phyloP scores from a whole-genome alignment of 1,140 invertebrate genomes.

The Drosophila sturtevanti region DNA sequence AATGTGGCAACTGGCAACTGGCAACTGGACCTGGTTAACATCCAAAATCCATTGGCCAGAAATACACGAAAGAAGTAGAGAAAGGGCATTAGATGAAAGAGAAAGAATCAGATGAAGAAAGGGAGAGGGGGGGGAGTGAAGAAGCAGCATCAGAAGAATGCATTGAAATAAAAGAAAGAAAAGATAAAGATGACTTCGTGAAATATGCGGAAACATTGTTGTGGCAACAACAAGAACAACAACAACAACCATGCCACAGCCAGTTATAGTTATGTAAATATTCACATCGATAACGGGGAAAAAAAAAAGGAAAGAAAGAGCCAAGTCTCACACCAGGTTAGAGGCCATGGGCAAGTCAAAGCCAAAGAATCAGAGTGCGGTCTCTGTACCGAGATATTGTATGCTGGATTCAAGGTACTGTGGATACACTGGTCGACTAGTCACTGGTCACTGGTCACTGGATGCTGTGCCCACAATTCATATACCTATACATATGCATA shows the following conservation, averaged over 20 bases:
- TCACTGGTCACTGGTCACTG: neutral
- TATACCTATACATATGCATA: neutral
- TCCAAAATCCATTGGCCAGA: neutral
- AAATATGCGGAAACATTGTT: neutral
- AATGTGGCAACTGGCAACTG: neutral
- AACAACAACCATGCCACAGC: neutral
- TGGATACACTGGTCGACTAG: neutral
- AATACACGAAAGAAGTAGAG: neutral
- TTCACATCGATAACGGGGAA: neutral
- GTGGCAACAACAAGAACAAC: neutral
- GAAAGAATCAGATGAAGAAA: too few species aligned
- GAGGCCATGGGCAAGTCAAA: conserved; percentile 3
- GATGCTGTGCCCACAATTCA: neutral
- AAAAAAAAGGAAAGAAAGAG: neutral
- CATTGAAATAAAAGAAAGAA: neutral
- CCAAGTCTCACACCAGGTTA: neutral
- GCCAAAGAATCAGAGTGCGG: neutral
- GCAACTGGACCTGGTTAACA: neutral
- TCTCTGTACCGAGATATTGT: neutral
- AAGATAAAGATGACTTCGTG: conserved; percentile 1
- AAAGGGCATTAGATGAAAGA: neutral
- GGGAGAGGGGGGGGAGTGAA: too few species aligned
- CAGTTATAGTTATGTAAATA: conserved; percentile 10
- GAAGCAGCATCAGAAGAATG: neutral
- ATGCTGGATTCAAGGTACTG: too few species aligned